These are phyloP conservation scores for Hippoglossus hippoglossus DNA, from an alignment of 2,797 vertebrate genomes.

Conservation along the genomic window DNA sequence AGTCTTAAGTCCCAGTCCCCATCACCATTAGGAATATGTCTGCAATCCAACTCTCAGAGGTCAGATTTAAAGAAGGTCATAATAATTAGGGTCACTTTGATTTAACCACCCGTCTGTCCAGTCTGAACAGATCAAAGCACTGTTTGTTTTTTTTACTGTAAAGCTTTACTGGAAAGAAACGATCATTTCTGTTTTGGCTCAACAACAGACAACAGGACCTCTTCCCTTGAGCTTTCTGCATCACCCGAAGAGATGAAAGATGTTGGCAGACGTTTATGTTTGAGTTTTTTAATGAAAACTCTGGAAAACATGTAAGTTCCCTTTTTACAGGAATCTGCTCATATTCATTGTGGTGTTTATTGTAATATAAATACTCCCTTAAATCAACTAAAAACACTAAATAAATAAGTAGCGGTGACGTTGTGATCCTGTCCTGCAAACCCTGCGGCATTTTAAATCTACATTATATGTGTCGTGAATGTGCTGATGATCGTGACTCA, in stretches of 20 bases:
- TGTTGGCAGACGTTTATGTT: conserved; percentile 21
- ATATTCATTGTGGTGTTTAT: background rate
- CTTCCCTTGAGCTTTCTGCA: conserved; percentile 31
- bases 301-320: conserved; percentile 9
- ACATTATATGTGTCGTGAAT: background rate
- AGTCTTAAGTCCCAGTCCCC: no score
- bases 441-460: background rate
- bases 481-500: no score
- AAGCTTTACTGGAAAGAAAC: conserved; percentile 13
- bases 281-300: conserved; percentile 24
- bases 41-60: no score
- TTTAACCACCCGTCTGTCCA: conserved; percentile 29
- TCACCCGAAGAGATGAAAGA: conserved; percentile 42
- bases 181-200: conserved; percentile 29
- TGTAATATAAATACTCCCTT: background rate
- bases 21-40: no score
- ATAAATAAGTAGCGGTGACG: background rate
- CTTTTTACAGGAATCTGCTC: background rate
- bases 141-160: conserved; percentile 28
- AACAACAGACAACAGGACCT: conserved; percentile 45
- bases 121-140: conserved; percentile 38
- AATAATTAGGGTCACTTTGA: conserved; percentile 32
- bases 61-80: conserved; percentile 13
- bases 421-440: background rate
- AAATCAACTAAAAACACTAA: background rate